Conservation (phyloP, 1,140 invertebrate genomes). For the Penaeus vannamei region DNA sequence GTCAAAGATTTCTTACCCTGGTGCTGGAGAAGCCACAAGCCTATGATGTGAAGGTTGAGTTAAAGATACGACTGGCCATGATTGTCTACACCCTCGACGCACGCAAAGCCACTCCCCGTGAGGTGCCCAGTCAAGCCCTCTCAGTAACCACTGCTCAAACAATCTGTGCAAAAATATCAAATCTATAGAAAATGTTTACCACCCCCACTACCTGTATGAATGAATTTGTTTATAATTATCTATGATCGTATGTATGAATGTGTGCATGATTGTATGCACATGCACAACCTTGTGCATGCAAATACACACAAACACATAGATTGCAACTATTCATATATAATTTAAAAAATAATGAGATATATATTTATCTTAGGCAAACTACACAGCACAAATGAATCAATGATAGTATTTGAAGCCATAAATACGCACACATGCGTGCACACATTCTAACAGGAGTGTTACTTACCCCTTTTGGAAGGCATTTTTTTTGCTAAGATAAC, state of each 20-base stretch:
- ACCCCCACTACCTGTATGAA: no score
- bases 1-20: constrained; percentile 1
- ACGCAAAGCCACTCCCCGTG: constrained; percentile 67
- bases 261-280: no score
- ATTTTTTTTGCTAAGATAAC: constrained; percentile 68
- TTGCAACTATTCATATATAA: no score
- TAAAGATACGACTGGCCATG: constrained; percentile 63
- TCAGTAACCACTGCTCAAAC: constrained; percentile 67
- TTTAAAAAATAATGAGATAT: no score
- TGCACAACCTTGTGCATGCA: no score
- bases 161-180: constrained; percentile 41
- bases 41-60: constrained; percentile 55
- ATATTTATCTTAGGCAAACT: no score
- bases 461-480: constrained; percentile 68
- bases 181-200: neutral
- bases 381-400: no score
- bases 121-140: constrained; percentile 65
- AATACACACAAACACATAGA: no score
- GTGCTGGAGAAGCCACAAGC: constrained; percentile 44
- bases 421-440: no score
- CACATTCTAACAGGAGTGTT: neutral
- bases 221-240: no score
- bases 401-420: no score
- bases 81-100: constrained; percentile 55
- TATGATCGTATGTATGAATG: no score